These are phyloP conservation scores for Aix galericulata DNA, from an alignment of 2,113 vertebrate species.

Conservation along the genomic window DNA sequence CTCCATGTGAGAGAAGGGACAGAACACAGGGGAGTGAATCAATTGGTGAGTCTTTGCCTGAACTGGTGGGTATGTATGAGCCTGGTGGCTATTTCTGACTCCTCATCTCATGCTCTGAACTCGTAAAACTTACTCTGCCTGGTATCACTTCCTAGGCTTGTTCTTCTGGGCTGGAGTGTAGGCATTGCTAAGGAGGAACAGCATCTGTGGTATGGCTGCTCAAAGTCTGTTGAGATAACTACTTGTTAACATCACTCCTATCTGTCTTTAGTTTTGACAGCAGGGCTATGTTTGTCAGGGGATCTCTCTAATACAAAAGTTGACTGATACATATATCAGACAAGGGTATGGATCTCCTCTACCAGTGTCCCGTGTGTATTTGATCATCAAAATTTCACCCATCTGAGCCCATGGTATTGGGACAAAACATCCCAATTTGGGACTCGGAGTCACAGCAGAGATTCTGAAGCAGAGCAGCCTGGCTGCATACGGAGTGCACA, in stretches of 20 bases:
- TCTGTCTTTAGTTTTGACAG: neutral
- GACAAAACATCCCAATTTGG: neutral
- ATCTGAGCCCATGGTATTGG: rapidly evolving
- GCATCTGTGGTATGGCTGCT: neutral
- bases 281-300: neutral
- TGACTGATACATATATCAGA: neutral
- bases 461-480: neutral
- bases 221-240: neutral
- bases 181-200: neutral
- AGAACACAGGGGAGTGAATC: neutral
- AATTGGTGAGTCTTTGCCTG: neutral
- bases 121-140: neutral
- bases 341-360: neutral
- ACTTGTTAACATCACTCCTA: neutral
- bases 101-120: neutral
- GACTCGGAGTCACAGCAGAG: neutral
- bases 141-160: neutral
- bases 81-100: neutral
- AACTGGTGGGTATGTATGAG: neutral
- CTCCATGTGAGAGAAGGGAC: neutral
- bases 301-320: neutral
- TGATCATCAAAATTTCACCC: neutral
- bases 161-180: neutral
- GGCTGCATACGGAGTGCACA: neutral
- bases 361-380: neutral